Conservation (phyloP, 2,888 invertebrate genomes). For the Amitus sp. region DNA sequence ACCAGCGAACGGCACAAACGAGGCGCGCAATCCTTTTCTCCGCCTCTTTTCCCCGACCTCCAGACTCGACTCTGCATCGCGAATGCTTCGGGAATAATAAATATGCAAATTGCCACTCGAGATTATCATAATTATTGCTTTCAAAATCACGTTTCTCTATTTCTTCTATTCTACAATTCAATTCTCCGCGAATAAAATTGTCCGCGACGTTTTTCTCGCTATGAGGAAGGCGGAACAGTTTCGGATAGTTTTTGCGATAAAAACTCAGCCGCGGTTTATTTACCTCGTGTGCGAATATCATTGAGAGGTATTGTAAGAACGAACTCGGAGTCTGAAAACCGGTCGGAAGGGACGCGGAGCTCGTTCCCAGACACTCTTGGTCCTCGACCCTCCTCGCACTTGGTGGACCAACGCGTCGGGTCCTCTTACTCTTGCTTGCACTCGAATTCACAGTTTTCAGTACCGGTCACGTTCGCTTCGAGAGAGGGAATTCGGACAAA, state of each 20-base stretch:
- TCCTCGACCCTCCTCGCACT: conserved; percentile 26
- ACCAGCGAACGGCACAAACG: conserved; percentile 38
- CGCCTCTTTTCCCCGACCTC: conserved; percentile 34
- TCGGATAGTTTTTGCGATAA: not conserved
- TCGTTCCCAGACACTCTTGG: conserved; percentile 29
- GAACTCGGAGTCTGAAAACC: conserved; percentile 35
- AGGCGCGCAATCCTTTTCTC: conserved; percentile 38
- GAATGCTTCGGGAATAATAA: conserved; percentile 33
- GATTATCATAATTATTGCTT: conserved; percentile 33
- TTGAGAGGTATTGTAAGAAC: conserved; percentile 21
- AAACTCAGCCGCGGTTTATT: no score
- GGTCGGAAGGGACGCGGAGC: conserved; percentile 34
- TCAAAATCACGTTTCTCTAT: conserved; percentile 15
- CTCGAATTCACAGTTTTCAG: conserved; percentile 34
- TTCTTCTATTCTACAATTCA: conserved; percentile 1
- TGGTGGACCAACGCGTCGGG: conserved; percentile 12
- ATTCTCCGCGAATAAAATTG: no score
- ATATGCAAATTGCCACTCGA: conserved; percentile 16
- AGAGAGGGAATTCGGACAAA: conserved; percentile 30
- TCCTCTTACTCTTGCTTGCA: conserved; percentile 16
- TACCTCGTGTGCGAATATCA: no score
- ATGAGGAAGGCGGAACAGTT: not conserved
- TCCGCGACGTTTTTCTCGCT: no score
- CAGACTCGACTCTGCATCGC: conserved; percentile 26
- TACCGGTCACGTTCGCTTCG: conserved; percentile 30